Conservation (phyloP, 2,113 vertebrate species). For the Ardeotis arabs region DNA sequence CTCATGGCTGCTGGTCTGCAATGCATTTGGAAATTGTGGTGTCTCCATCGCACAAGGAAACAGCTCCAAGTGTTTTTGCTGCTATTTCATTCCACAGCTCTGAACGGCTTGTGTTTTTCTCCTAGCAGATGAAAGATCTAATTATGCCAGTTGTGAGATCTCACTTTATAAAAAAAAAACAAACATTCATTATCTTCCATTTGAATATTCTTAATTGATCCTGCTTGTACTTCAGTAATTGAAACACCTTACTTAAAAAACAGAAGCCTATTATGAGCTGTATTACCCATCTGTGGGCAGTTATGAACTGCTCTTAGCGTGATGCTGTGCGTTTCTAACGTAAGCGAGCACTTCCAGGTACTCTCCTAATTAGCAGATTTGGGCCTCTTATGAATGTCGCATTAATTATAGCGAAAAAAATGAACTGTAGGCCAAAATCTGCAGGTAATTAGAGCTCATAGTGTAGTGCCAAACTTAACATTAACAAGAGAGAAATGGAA, state of each 20-base stretch:
- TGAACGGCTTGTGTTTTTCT: not conserved
- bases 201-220: constrained; percentile 47
- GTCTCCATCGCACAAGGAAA: not conserved
- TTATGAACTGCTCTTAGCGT: not conserved
- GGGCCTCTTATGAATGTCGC: not conserved
- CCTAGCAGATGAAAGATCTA: not conserved
- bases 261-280: not conserved
- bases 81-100: not conserved
- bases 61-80: not conserved
- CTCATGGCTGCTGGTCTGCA: not conserved
- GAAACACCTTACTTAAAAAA: not conserved
- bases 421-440: constrained; percentile 53
- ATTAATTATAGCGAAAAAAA: constrained; percentile 62
- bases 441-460: constrained; percentile 62
- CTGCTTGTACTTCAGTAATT: constrained; percentile 56
- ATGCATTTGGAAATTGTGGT: not conserved
- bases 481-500: constrained; percentile 5
- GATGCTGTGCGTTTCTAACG: not conserved
- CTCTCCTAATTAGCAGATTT: constrained; percentile 14
- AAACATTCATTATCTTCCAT: not conserved
- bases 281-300: not conserved
- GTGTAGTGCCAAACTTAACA: not conserved
- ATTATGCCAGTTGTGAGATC: not conserved
- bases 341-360: not conserved
- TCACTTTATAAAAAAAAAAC: not conserved